Conservation (phyloP, 2,888 invertebrate species). For the Caenorhabditis wallacei region DNA sequence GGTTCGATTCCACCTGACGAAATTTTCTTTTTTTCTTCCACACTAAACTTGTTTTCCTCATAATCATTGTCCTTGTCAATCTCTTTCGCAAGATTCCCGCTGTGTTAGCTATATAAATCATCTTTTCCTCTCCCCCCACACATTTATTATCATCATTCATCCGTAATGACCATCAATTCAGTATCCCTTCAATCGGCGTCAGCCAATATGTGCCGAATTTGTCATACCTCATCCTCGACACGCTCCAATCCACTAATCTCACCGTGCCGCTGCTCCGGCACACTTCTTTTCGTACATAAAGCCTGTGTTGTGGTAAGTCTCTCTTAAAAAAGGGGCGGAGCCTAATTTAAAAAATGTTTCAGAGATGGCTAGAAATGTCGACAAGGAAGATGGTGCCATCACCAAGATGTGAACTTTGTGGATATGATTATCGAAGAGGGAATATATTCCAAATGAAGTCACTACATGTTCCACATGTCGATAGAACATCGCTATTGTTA, state of each 20-base stretch:
- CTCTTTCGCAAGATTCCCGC: slow-evolving; percentile 19
- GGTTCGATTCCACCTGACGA: no score
- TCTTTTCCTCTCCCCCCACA: not conserved
- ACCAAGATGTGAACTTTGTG: slow-evolving; percentile 86
- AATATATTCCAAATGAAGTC: slow-evolving; percentile 85
- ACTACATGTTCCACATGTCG: slow-evolving; percentile 56
- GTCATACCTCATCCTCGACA: slow-evolving; percentile 83
- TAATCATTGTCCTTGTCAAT: slow-evolving; percentile 2
- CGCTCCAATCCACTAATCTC: slow-evolving; percentile 84
- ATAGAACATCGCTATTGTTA: slow-evolving; percentile 49
- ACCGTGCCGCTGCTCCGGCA: slow-evolving; percentile 86
- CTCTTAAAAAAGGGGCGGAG: no score
- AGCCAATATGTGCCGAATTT: slow-evolving; percentile 85
- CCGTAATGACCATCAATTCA: slow-evolving; percentile 33
- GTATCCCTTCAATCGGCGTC: slow-evolving; percentile 67
- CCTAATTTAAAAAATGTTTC: slow-evolving; percentile 57
- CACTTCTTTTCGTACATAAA: slow-evolving; percentile 85
- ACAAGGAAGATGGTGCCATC: slow-evolving; percentile 84
- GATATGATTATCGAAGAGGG: slow-evolving; percentile 85
- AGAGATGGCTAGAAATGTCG: slow-evolving; percentile 86
- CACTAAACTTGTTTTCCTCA: not conserved
- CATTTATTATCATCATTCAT: slow-evolving; percentile 7
- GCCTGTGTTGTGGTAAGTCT: slow-evolving; percentile 85
- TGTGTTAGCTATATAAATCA: no score
- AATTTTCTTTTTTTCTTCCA: not conserved